Base-by-base conservation (phyloP, 1,140 invertebrate species). In the Drosophila tani region DNA sequence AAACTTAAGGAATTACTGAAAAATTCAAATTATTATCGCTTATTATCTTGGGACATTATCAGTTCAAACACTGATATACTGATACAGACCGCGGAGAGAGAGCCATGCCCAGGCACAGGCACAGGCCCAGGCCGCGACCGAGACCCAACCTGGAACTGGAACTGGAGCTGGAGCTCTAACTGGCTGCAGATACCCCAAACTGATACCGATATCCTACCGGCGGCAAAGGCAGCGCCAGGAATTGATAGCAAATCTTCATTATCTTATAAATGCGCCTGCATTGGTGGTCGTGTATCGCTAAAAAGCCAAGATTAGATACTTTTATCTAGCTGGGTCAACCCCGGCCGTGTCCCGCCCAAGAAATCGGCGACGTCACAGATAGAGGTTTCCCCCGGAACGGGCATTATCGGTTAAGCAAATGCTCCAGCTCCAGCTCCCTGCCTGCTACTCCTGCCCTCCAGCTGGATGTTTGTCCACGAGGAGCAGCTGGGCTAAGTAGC, bases 11-110 rank as follows among this genome's bases (percentile, higher is more conserved):
- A 90, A 90, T 90, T 91, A 90, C 85, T 90, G 85, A 90, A 90
- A 92, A 92, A 92, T 92, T 92, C 91, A 92, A 92, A 92, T 92
- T 92, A 92, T 92, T 92, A 92, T 92, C 91, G 91, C 91, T 92
- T 92, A 92, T 92, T 92, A 92, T 92, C 91, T 92, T 91, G 91
- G 85, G 85, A 86, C 91, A 92, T 92, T 92, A 92, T 92, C 91
- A 92, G 91, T 92, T 92, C 91, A 92, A 92, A 92, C 91, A 92
- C 91, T 92, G 91, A 88, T 84, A 91, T 90, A 92, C 91, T 91
- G 85, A 90, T 90, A 90, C 85, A 91, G 85, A 63, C 49, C 64
- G 49, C 64, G 49, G 60, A 46, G 67, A 69, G 67, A 47, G 67
- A 51, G 29, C 66, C 60, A 66, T 35, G 35, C 47, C 62, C 47